Base-by-base conservation (phyloP, 2,113 vertebrate species). In the Antidorcas marsupialis region DNA sequence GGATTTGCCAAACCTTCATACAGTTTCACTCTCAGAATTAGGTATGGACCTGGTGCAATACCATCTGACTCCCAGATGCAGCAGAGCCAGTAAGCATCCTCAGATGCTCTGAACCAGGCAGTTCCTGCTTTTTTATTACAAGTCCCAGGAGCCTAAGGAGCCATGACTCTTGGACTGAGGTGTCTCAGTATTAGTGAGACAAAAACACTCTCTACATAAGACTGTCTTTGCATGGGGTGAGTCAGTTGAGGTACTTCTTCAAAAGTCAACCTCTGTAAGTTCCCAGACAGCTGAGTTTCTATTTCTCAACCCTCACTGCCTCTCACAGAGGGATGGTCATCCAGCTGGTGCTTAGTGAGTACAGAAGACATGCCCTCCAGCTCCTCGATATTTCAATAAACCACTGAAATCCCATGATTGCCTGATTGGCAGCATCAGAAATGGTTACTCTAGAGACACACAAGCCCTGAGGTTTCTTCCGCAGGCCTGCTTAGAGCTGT, bases 11-110 rank as follows among this genome's bases (percentile, higher is more conserved):
- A 82, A 36, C 30, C 59, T 81, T 55, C 1, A 0, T 83, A 12
- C 92, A 50, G 27, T 95, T 96, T 95, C 36, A 2, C 15, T 95
- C 76, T 89, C 85, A 36, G 84, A 81, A 91, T 84, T 83, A 91
- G 53, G 39, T 50, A 36, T 7, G 50, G 25, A 60, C 92, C 43
- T 43, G 6, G 36, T 57, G 45, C 74, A 62, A 94, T 87, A 57
- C 19, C 50, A 92, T 85, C 79, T 92, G 81, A 94, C 27, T 84
- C 30, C 87, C 71, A 14, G 33, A 45, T 87, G 55, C 84, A 50
- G 17, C 17, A 27, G 64, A 52, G 21, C 55, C 50, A 28, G n/a
- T 67, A 71, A 92, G 7, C 67, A 62, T 81, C 12, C 53, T 47
- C 59, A 83, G 79, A 94, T 33, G 82, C 83, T 87, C 52, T 19